Evolutionary conservation across 2,888 invertebrate species (phyloP), one percentile per base, ranked within the genome.

Genomic region (Protophormia terraenovae): DNA sequence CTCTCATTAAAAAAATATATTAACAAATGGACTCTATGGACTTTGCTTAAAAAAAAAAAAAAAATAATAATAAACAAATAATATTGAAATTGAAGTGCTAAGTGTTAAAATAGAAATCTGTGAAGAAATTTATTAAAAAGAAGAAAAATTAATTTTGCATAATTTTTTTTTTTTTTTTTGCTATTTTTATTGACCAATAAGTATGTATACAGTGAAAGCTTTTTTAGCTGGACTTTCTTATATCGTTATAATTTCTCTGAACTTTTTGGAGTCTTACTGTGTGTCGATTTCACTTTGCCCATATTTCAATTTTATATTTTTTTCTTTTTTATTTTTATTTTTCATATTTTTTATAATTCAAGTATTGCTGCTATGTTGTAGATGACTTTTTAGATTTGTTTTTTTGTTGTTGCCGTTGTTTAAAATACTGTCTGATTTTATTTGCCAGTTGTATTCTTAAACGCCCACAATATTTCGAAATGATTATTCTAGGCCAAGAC

Each of bases 401-500:
- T 55, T 77, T 24, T 75, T 38, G 47, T 35, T 62, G 47, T 62
- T 60, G 19, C 72, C 6, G 2, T 35, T 77, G 19, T 69, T 55
- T 58, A 16, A 73, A 81, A 78, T 71, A 29, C 38, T 75, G 75
- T 78, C 71, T 75, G 64, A 79, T 75, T 71, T 79, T 71, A 73
- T 85, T 79, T 85, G 85, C 82, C 82, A 78, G 75, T 75, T 79
- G 62, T 82, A 35, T 82, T 75, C 55, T 53, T n/a, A 85, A 75
- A 85, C 85, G 85, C 85, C 85, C 85, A 85, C 85, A 66, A 75
- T 71, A 73, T 82, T 83, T 82, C 64, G 71, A 79, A 72, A 82
- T 75, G 32, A 79, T 78, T 71, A 79, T 85, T 85, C 85, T 85
- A 82, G 82, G 85, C 78, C 85, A 85, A 85, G 78, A 80, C 66